These are phyloP conservation scores for Taenioides sp. DNA, from an alignment of 2,797 vertebrate genomes.

Conservation along the genomic window DNA sequence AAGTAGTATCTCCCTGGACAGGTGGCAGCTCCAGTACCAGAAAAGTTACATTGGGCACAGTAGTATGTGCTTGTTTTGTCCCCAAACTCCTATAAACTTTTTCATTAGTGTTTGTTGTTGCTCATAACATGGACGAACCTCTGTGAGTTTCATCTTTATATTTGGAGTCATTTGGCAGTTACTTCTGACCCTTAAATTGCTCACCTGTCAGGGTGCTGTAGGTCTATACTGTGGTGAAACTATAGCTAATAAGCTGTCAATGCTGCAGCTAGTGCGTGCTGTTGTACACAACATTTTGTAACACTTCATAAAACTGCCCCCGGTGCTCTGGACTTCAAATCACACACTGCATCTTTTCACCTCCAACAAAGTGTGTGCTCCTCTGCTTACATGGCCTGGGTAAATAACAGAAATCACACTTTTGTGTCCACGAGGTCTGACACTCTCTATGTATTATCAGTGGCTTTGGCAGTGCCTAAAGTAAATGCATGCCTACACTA, in stretches of 20 bases:
- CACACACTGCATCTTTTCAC: constrained; percentile 49
- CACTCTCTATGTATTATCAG: constrained; percentile 16
- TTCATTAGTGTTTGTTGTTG: constrained; percentile 1
- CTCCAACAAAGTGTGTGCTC: constrained; percentile 40
- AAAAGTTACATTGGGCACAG: neutral
- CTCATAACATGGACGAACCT: neutral
- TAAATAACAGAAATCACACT: constrained; percentile 37
- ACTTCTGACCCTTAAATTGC: constrained; percentile 23
- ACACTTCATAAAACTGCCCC: constrained; percentile 53
- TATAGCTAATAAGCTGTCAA: constrained; percentile 37
- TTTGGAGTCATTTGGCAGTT: constrained; percentile 21
- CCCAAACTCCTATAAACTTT: neutral
- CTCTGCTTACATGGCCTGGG: constrained; percentile 36
- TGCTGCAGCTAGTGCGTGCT: constrained; percentile 7
- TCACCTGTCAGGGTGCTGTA: constrained; percentile 2
- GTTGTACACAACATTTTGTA: constrained; percentile 29
- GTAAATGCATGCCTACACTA: neutral
- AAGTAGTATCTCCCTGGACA: neutral
- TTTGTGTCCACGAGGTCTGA: neutral
- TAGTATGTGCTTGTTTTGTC: neutral
- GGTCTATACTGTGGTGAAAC: constrained; percentile 18
- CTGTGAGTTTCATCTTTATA: neutral
- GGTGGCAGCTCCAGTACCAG: neutral
- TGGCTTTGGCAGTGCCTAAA: neutral
- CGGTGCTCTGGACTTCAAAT: constrained; percentile 41